Conservation (phyloP, 2,888 invertebrate genomes). For the Stenolophus ochropezus region DNA sequence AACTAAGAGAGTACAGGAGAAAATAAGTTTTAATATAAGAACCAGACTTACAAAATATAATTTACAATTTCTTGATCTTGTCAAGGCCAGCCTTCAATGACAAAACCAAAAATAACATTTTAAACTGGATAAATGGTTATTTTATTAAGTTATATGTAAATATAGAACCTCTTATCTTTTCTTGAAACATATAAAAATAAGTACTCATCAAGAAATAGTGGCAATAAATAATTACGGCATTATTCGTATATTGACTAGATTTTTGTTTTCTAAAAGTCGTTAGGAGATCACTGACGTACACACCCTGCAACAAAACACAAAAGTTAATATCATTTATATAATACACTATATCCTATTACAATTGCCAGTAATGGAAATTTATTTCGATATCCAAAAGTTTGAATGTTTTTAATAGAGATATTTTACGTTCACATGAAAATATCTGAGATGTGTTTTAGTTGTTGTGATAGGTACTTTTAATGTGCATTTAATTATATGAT, state of each 20-base stretch:
- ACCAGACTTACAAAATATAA: not conserved
- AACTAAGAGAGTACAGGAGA: not conserved
- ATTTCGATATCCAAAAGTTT: too few species aligned
- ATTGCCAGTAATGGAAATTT: too few species aligned
- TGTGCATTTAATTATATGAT: too few species aligned
- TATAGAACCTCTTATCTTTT: slow-evolving; percentile 41
- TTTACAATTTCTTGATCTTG: slow-evolving; percentile 37
- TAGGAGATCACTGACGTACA: slow-evolving; percentile 27
- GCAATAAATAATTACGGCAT: slow-evolving; percentile 51
- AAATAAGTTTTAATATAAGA: not conserved
- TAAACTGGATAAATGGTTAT: slow-evolving; percentile 46
- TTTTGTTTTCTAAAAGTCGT: slow-evolving; percentile 52
- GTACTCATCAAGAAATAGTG: slow-evolving; percentile 34
- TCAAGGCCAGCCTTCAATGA: slow-evolving; percentile 57
- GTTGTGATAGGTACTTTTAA: too few species aligned
- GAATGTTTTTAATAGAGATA: too few species aligned
- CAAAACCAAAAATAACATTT: slow-evolving; percentile 45
- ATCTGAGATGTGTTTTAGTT: too few species aligned
- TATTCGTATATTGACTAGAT: slow-evolving; percentile 54
- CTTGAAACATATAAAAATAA: slow-evolving; percentile 48
- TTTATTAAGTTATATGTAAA: slow-evolving; percentile 2
- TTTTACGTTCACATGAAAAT: too few species aligned
- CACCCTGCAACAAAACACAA: slow-evolving; percentile 41
- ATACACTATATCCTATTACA: too few species aligned
- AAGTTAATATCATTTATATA: not conserved